A percentile compares a stretch with the other conserved stretches of the same genome.
phyloP scores from a whole-genome alignment of 1,140 invertebrate genomes.

The Musca domestica region DNA sequence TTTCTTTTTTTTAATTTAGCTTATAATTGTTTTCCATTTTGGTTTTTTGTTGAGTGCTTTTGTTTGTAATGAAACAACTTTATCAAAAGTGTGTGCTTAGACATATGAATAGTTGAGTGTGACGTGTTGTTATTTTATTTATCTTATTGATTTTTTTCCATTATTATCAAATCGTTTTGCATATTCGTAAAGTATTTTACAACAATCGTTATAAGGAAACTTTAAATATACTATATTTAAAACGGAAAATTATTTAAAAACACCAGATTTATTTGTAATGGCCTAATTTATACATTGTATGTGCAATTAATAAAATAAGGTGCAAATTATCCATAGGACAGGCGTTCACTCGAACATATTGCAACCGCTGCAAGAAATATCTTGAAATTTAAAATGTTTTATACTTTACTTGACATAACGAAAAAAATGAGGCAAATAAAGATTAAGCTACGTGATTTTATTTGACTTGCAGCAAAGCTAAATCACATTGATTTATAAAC shows the following conservation, averaged over 20 bases:
- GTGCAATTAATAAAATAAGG: constrained; percentile 14
- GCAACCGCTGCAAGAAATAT: no score
- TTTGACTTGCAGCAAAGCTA: no score
- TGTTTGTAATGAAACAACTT: constrained; percentile 7
- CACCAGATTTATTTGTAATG: constrained; percentile 4
- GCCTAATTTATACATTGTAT: constrained; percentile 2
- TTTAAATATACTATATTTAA: background rate
- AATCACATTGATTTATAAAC: no score
- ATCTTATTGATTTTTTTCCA: background rate
- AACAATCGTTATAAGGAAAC: background rate
- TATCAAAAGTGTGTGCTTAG: constrained; percentile 18
- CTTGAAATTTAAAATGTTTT: background rate
- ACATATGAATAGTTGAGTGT: background rate
- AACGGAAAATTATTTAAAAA: constrained; percentile 17
- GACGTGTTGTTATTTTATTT: background rate
- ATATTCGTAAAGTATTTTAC: constrained; percentile 8
- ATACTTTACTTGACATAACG: background rate
- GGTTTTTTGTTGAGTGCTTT: constrained; percentile 9
- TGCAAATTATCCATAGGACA: constrained; percentile 7
- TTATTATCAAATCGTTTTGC: background rate
- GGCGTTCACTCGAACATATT: background rate
- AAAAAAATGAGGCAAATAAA: no score
- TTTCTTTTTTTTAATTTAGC: background rate
- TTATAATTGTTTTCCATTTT: no score
- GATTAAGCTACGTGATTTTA: no score